A percentile compares a stretch with the other conserved stretches of the same genome.
Conservation (phyloP, 2,888 invertebrate species). For the Pyrochroa serraticornis region DNA sequence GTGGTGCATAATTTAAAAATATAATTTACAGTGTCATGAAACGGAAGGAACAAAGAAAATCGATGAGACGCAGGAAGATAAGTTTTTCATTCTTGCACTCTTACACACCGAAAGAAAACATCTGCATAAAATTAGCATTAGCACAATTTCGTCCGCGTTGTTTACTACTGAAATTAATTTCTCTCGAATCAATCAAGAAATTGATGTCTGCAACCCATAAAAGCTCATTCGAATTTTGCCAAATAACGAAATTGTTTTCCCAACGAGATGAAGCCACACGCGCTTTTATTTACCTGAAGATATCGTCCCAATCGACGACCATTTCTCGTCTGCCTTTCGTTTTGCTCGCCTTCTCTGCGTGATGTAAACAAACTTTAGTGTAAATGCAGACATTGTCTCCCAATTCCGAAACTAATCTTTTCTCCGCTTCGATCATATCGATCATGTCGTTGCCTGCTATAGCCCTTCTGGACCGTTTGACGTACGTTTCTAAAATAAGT, state of each 20-base stretch:
- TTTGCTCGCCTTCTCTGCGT: slow-evolving; percentile 66
- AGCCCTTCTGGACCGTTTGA: slow-evolving; percentile 67
- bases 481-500: slow-evolving; percentile 70
- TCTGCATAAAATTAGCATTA: slow-evolving; percentile 19
- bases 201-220: slow-evolving; percentile 4
- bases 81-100: background rate
- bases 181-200: background rate
- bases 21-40: slow-evolving; percentile 24
- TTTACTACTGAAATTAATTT: too few relatives aligned
- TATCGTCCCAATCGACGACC: slow-evolving; percentile 73
- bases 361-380: slow-evolving; percentile 76
- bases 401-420: slow-evolving; percentile 76
- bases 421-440: slow-evolving; percentile 78
- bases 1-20: slow-evolving; percentile 14
- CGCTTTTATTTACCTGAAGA: slow-evolving; percentile 70
- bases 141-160: slow-evolving; percentile 3
- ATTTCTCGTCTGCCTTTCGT: slow-evolving; percentile 48
- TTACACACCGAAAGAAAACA: slow-evolving; percentile 5
- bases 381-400: slow-evolving; percentile 80
- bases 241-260: slow-evolving; percentile 22
- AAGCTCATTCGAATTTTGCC: slow-evolving; percentile 6
- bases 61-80: slow-evolving; percentile 19
- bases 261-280: slow-evolving; percentile 23
- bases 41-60: slow-evolving; percentile 29
- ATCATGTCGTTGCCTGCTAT: slow-evolving; percentile 61